Conservation (phyloP, 1,140 invertebrate species). For the Phymastichus coffea region DNA sequence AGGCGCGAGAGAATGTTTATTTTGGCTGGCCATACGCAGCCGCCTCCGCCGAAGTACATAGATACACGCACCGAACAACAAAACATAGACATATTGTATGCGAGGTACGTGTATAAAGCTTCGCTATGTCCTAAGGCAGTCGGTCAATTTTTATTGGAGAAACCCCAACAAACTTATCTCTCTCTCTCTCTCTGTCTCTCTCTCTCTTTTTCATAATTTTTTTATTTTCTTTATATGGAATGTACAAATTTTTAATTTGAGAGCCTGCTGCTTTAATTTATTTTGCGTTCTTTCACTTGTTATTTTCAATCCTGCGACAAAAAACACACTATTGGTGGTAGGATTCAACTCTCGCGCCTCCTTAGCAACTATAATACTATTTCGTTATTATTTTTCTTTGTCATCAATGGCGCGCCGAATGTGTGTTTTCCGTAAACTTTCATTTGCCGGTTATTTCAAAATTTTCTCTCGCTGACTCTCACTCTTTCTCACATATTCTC, state of each 20-base stretch:
- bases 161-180: too few species aligned
- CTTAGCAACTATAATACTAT: background rate
- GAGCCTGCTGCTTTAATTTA: background rate
- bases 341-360: background rate
- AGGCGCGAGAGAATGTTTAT: too few species aligned
- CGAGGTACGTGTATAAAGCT: too few species aligned
- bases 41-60: too few species aligned
- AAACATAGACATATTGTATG: too few species aligned
- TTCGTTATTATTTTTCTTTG: background rate
- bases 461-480: background rate
- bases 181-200: too few species aligned
- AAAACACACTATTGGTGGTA: background rate
- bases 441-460: background rate
- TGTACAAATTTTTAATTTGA: constrained; percentile 70
- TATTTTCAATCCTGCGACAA: background rate
- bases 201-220: background rate
- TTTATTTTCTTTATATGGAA: constrained; percentile 55
- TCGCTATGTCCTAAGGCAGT: too few species aligned
- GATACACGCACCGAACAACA: too few species aligned
- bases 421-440: too few species aligned
- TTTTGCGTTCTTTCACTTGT: background rate
- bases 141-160: too few species aligned
- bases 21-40: too few species aligned
- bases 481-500: constrained; percentile 7
- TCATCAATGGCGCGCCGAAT: too few species aligned